Evolutionary conservation across 2,113 vertebrate species (phyloP).

Genomic region (Rafetus swinhoei): DNA sequence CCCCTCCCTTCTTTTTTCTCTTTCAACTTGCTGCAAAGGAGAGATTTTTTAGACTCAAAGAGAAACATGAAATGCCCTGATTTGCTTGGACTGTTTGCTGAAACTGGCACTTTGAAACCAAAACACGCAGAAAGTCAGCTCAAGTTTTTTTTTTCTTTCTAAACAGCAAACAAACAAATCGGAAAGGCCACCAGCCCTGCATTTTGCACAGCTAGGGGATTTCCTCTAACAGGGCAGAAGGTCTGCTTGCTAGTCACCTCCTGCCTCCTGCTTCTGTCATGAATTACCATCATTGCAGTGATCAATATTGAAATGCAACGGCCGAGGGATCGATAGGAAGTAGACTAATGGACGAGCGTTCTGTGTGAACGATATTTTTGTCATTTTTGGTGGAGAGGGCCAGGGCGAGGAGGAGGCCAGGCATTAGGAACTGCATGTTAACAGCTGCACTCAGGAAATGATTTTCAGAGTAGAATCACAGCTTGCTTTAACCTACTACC

Average conservation of each 20-base stretch:
- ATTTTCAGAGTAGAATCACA: not conserved
- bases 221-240: conserved; percentile 9
- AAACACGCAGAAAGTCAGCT: not conserved
- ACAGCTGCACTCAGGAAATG: not conserved
- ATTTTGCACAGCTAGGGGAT: not conserved
- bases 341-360: not conserved
- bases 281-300: conserved; percentile 7
- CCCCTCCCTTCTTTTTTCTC: not conserved
- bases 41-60: not conserved
- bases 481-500: not conserved
- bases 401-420: fast-evolving
- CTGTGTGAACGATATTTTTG: not conserved
- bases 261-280: conserved; percentile 27
- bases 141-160: not conserved
- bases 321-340: not conserved
- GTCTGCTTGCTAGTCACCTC: not conserved
- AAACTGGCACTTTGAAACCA: conserved; percentile 5
- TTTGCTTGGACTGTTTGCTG: not conserved
- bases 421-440: not conserved
- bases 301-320: conserved; percentile 64
- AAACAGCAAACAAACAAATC: not conserved
- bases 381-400: not conserved
- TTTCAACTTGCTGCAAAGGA: not conserved
- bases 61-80: not conserved
- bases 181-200: not conserved